phyloP scores from a whole-genome alignment of 2,888 invertebrate species.

The Habrosyne pyritoides region DNA sequence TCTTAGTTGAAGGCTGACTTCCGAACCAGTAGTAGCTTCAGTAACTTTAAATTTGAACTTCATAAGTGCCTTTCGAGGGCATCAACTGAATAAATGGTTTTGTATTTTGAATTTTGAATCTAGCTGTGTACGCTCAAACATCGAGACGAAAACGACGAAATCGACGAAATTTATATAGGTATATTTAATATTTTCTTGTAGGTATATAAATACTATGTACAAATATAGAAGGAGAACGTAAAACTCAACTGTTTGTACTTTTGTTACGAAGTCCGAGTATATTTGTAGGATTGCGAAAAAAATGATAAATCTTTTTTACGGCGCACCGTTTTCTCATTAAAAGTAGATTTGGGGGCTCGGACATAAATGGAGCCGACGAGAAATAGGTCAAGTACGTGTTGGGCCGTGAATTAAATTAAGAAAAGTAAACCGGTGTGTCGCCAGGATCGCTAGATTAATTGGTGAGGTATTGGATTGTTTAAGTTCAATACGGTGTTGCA shows the following conservation, averaged over 20 bases:
- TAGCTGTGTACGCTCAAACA: too few species aligned
- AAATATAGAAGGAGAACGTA: background rate
- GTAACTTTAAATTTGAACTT: too few species aligned
- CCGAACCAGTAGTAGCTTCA: too few species aligned
- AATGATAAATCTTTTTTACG: slow-evolving; percentile 8
- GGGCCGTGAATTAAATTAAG: slow-evolving; percentile 6
- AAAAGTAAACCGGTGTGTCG: background rate
- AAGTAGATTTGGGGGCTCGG: slow-evolving; percentile 17
- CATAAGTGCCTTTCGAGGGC: too few species aligned
- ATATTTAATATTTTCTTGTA: too few species aligned
- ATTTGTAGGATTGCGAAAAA: background rate
- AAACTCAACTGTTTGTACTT: background rate
- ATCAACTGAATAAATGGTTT: too few species aligned
- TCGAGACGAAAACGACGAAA: too few species aligned
- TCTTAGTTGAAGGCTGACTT: too few species aligned
- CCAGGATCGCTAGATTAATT: background rate
- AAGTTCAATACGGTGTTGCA: too few species aligned
- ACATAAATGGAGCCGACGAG: slow-evolving; percentile 19
- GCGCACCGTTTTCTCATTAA: slow-evolving; percentile 12
- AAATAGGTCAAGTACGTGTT: slow-evolving; percentile 30
- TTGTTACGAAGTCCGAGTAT: background rate
- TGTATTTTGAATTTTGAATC: too few species aligned
- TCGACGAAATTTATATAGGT: too few species aligned
- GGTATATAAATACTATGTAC: background rate
- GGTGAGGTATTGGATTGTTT: background rate